Conservation (phyloP, 1,140 invertebrate species). For the Atta colombica region DNA sequence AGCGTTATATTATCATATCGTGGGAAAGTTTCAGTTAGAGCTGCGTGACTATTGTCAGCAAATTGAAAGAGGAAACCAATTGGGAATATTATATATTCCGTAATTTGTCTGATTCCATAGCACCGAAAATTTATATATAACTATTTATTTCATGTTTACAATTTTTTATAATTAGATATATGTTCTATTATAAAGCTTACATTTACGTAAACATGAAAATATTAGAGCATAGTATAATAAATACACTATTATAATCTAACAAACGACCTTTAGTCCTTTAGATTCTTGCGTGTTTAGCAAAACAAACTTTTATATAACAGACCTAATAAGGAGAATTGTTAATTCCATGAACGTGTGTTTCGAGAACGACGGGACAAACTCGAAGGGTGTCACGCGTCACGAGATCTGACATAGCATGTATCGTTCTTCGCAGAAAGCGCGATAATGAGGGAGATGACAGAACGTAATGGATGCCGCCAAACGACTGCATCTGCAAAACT, state of each 20-base stretch:
- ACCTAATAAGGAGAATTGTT: slow-evolving; percentile 52
- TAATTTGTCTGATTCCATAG: slow-evolving; percentile 1
- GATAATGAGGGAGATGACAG: slow-evolving; percentile 61
- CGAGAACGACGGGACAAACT: slow-evolving; percentile 48
- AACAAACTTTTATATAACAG: slow-evolving; percentile 55
- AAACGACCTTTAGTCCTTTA: neutral
- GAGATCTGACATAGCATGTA: slow-evolving; percentile 61
- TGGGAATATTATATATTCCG: neutral
- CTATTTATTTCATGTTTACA: neutral
- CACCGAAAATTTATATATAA: neutral
- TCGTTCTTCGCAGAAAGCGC: slow-evolving; percentile 60
- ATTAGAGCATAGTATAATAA: neutral
- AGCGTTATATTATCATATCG: neutral
- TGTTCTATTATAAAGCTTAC: neutral
- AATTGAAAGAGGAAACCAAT: slow-evolving; percentile 29
- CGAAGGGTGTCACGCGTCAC: slow-evolving; percentile 65
- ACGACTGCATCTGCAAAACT: slow-evolving; percentile 51
- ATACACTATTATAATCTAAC: neutral
- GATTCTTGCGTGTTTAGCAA: slow-evolving; percentile 42
- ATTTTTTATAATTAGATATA: neutral
- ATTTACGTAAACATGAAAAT: neutral
- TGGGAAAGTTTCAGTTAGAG: slow-evolving; percentile 26
- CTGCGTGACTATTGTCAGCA: slow-evolving; percentile 18
- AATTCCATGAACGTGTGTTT: slow-evolving; percentile 57
- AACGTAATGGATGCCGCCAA: slow-evolving; percentile 61